Percentiles rank a stretch among this genome's conserved stretches.
Conservation (phyloP, 2,888 invertebrate genomes). For the Sympetrum striolatum region DNA sequence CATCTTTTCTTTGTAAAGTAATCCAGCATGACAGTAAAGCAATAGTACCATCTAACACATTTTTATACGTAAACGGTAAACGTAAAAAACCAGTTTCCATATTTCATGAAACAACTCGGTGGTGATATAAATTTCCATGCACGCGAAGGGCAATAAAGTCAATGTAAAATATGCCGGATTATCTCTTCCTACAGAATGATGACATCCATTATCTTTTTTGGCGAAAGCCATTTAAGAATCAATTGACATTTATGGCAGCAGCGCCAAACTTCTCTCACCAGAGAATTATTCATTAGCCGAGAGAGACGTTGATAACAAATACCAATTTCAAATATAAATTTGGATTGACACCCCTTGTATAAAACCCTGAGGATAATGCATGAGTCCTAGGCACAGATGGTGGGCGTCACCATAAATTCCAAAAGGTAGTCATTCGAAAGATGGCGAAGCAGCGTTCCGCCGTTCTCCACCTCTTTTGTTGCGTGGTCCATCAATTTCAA, state of each 20-base stretch:
- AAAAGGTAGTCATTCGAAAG: neutral
- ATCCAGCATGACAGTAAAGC: too few relatives aligned
- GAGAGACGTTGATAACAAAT: neutral
- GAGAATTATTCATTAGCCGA: neutral
- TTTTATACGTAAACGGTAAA: too few relatives aligned
- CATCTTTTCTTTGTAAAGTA: too few relatives aligned
- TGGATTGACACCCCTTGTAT: neutral
- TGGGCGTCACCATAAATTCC: neutral
- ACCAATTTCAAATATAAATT: neutral
- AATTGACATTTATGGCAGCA: neutral
- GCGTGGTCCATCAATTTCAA: neutral
- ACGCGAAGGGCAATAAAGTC: too few relatives aligned
- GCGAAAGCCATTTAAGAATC: neutral
- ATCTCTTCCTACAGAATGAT: too few relatives aligned
- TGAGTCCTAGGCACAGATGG: neutral
- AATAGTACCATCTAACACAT: too few relatives aligned
- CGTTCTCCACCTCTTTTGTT: neutral
- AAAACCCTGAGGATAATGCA: neutral
- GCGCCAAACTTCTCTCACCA: neutral
- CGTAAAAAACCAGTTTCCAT: too few relatives aligned
- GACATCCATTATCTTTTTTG: too few relatives aligned
- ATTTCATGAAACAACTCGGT: too few relatives aligned
- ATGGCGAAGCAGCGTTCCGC: neutral
- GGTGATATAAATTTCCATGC: too few relatives aligned
- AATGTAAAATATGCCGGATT: too few relatives aligned